These are phyloP conservation scores for Helicoverpa zea DNA, from an alignment of 1,140 invertebrate species.

Conservation along the genomic window DNA sequence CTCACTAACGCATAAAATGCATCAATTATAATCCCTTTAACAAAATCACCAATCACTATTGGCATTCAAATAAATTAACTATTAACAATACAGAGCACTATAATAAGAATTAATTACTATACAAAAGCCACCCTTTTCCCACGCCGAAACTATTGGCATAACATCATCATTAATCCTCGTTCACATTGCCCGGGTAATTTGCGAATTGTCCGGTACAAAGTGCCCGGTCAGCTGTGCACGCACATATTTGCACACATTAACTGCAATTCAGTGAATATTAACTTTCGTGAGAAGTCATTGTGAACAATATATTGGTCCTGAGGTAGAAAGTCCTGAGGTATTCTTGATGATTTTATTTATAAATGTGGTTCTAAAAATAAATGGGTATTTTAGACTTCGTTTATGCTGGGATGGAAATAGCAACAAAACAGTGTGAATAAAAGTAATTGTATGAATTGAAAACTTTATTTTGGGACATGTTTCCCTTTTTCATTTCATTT, in stretches of 20 bases:
- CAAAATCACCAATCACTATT: slow-evolving; percentile 8
- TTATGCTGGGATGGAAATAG: background rate
- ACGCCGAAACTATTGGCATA: slow-evolving; percentile 32
- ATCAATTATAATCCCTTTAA: background rate
- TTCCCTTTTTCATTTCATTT: too few relatives aligned
- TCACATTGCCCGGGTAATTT: slow-evolving; percentile 9
- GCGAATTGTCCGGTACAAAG: slow-evolving; percentile 22
- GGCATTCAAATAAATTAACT: slow-evolving; percentile 26
- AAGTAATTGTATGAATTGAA: too few relatives aligned
- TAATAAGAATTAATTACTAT: slow-evolving; percentile 32
- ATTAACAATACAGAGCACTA: slow-evolving; percentile 5
- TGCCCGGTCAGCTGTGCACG: background rate
- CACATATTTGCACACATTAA: slow-evolving; percentile 42
- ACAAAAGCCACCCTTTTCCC: slow-evolving; percentile 30
- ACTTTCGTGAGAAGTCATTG: slow-evolving; percentile 39
- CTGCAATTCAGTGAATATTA: slow-evolving; percentile 24
- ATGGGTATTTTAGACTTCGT: too few relatives aligned
- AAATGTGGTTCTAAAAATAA: too few relatives aligned
- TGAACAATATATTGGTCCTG: slow-evolving; percentile 14
- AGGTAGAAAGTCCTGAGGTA: too few relatives aligned
- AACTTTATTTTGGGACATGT: too few relatives aligned
- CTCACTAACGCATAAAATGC: background rate
- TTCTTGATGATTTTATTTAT: too few relatives aligned
- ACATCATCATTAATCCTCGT: slow-evolving; percentile 2
- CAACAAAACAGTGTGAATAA: background rate